phyloP scores from a whole-genome alignment of 1,140 invertebrate genomes.

The Cephus cinctus region DNA sequence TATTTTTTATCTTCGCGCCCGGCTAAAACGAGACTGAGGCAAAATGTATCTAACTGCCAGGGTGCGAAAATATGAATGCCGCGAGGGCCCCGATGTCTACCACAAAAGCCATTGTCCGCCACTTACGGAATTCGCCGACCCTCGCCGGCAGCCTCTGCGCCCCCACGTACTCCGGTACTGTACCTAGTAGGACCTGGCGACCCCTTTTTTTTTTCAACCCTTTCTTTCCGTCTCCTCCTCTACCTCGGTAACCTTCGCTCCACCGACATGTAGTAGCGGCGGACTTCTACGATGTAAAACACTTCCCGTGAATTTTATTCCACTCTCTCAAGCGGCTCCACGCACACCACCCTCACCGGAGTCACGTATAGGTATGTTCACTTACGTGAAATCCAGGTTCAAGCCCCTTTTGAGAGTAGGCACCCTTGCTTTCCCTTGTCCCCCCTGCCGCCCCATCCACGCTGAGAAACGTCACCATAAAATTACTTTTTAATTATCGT shows the following conservation, averaged over 20 bases:
- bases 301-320: conserved; percentile 54
- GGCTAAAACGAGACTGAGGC: too few species aligned
- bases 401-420: background rate
- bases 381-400: conserved; percentile 6
- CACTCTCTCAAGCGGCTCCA: conserved; percentile 13
- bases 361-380: background rate
- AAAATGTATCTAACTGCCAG: conserved; percentile 40
- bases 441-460: background rate
- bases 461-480: conserved; percentile 33
- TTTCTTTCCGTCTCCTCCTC: conserved; percentile 14
- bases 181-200: conserved; percentile 26
- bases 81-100: conserved; percentile 41
- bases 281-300: conserved; percentile 44
- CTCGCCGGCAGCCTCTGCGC: conserved; percentile 27
- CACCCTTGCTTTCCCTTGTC: too few species aligned
- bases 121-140: conserved; percentile 53
- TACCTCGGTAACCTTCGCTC: conserved; percentile 11
- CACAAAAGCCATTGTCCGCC: conserved; percentile 55
- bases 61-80: conserved; percentile 43
- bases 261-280: background rate
- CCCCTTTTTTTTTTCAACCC: conserved; percentile 22
- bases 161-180: conserved; percentile 18
- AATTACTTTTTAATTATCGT: conserved; percentile 51
- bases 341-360: too few species aligned
- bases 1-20: too few species aligned